phyloP scores from a whole-genome alignment of 1,140 invertebrate species.

The Phymastichus coffea region DNA sequence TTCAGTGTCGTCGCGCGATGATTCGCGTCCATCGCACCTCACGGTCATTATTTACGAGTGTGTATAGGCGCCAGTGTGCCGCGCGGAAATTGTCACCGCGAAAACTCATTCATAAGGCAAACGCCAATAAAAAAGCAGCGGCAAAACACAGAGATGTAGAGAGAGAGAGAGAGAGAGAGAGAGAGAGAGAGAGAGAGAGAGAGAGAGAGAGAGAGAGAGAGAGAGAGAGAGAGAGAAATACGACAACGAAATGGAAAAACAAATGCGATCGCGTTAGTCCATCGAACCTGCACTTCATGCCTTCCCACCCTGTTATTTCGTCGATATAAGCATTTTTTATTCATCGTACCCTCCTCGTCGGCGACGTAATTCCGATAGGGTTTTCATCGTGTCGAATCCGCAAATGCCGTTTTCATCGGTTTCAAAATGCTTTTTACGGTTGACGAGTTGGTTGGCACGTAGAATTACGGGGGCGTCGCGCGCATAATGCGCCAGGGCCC shows the following conservation, averaged over 20 bases:
- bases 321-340: slow-evolving; percentile 10
- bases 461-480: background rate
- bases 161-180: too few relatives aligned
- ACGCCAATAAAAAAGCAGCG: background rate
- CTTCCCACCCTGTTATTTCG: too few relatives aligned
- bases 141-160: too few relatives aligned
- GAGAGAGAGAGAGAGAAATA: too few relatives aligned
- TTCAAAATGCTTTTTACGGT: background rate
- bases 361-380: slow-evolving; percentile 12
- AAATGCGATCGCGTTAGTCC: slow-evolving; percentile 5
- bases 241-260: slow-evolving; percentile 6
- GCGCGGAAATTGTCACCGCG: background rate
- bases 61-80: too few relatives aligned
- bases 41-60: background rate
- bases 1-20: too few relatives aligned
- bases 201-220: too few relatives aligned
- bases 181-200: too few relatives aligned
- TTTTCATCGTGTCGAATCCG: background rate
- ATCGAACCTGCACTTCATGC: background rate
- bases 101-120: slow-evolving; percentile 3
- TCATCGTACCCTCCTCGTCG: background rate
- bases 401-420: background rate
- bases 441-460: background rate
- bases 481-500: background rate
- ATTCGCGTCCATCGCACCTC: too few relatives aligned